Evolutionary conservation across 2,797 vertebrate species (phyloP).

Genomic region (Lophius americanus): DNA sequence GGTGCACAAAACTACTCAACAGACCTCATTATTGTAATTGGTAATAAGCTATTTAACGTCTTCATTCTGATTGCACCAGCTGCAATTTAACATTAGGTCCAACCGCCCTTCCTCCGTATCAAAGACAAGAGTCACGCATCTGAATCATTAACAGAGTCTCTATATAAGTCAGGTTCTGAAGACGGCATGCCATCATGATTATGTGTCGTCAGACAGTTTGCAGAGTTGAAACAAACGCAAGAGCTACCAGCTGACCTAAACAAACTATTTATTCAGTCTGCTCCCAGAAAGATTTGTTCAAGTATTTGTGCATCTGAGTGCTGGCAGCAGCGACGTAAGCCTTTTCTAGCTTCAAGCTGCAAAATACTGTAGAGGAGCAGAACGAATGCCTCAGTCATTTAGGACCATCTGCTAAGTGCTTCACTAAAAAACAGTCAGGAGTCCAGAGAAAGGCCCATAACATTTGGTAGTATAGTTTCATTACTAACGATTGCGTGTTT

Average conservation of each 20-base stretch:
- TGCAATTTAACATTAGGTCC: background rate
- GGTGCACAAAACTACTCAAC: slow-evolving; percentile 2
- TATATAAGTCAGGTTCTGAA: slow-evolving; percentile 32
- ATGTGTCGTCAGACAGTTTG: slow-evolving; percentile 38
- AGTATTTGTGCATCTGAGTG: slow-evolving; percentile 7
- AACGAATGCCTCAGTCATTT: slow-evolving; percentile 75
- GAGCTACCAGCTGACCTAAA: slow-evolving; percentile 48
- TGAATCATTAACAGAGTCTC: slow-evolving; percentile 34
- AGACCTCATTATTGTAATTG: slow-evolving; percentile 53
- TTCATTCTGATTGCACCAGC: slow-evolving; percentile 24
- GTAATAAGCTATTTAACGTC: slow-evolving; percentile 11
- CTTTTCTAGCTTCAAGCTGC: slow-evolving; percentile 30
- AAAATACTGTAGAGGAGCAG: slow-evolving; percentile 46
- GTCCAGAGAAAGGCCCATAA: slow-evolving; percentile 59
- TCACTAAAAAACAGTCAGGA: slow-evolving; percentile 72
- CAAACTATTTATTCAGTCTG: slow-evolving; percentile 29
- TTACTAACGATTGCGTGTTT: slow-evolving; percentile 71
- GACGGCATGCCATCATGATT: slow-evolving; percentile 29
- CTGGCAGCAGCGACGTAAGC: slow-evolving; percentile 25
- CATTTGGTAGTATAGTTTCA: slow-evolving; percentile 73
- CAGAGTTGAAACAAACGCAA: slow-evolving; percentile 53
- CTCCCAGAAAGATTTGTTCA: slow-evolving; percentile 18
- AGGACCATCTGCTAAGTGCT: slow-evolving; percentile 84
- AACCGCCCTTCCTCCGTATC: background rate
- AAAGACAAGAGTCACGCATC: slow-evolving; percentile 24